Evolutionary conservation across 2,797 vertebrate genomes (phyloP).

Genomic region (Podarcis lilfordi): DNA sequence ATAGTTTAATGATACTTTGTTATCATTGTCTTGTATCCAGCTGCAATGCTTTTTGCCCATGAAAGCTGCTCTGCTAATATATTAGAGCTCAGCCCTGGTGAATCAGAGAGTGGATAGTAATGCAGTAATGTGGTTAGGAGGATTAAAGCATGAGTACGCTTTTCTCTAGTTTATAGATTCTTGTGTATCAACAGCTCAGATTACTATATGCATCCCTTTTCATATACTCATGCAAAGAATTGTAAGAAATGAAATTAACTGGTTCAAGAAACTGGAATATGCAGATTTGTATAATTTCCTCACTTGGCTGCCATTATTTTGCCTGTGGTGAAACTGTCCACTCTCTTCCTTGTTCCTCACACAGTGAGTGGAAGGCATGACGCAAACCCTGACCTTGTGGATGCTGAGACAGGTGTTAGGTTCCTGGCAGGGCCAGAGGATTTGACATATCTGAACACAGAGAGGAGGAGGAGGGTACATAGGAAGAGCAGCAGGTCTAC

Average conservation of each 20-base stretch:
- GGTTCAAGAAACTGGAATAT: background rate
- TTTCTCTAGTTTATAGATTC: constrained; percentile 6
- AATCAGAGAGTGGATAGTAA: constrained; percentile 22
- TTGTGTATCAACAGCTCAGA: background rate
- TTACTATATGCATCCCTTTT: background rate
- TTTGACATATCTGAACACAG: too few species aligned
- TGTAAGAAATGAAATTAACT: background rate
- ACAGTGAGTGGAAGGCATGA: background rate
- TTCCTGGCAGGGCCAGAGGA: too few species aligned
- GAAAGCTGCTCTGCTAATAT: constrained; percentile 27
- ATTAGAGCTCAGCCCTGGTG: constrained; percentile 23
- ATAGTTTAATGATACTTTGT: constrained; percentile 54
- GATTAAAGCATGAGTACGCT: background rate
- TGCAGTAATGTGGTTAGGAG: constrained; percentile 39
- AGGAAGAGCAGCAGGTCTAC: too few species aligned
- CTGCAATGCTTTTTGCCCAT: constrained; percentile 51
- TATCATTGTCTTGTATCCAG: constrained; percentile 58
- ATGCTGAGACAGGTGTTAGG: background rate
- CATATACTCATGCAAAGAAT: background rate
- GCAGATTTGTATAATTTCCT: background rate
- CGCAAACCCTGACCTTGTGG: background rate
- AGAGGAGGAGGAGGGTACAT: too few species aligned
- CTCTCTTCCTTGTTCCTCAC: background rate
- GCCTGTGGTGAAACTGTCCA: background rate
- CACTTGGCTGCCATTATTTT: background rate